Evolutionary conservation across 1,140 invertebrate genomes (phyloP).

Genomic region (Drosophila oshimai): DNA sequence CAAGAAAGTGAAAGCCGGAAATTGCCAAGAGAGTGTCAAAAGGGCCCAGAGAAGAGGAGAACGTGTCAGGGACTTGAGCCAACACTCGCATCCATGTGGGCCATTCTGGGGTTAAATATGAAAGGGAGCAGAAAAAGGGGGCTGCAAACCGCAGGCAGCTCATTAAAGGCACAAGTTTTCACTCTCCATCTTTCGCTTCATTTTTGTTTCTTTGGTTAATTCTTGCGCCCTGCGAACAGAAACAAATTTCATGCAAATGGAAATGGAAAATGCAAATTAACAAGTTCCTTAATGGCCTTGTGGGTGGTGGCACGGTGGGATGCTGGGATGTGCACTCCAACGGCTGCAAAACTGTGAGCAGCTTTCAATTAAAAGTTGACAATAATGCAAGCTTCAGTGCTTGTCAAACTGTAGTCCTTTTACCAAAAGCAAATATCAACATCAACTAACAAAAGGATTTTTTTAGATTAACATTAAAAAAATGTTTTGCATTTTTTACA

Average conservation of each 20-base stretch:
- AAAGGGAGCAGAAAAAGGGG: background rate
- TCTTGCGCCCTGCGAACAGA: constrained; percentile 11
- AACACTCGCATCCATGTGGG: background rate
- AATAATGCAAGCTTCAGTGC: background rate
- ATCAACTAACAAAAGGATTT: no score
- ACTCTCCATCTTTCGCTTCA: background rate
- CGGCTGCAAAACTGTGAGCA: background rate
- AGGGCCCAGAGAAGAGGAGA: constrained; percentile 1
- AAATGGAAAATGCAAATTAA: constrained; percentile 61
- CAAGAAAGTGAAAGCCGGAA: constrained; percentile 57
- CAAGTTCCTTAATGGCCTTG: constrained; percentile 50
- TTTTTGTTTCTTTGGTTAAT: constrained; percentile 32
- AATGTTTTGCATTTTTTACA: no score
- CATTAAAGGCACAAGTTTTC: constrained; percentile 39
- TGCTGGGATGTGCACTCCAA: background rate
- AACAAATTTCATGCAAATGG: constrained; percentile 40
- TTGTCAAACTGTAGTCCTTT: background rate
- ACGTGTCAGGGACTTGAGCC: constrained; percentile 7
- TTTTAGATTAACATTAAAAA: no score
- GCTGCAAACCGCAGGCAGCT: constrained; percentile 35
- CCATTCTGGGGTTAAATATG: background rate
- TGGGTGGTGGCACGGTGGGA: background rate
- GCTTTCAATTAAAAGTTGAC: constrained; percentile 33
- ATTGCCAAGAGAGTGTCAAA: constrained; percentile 46
- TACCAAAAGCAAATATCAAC: background rate